Evolutionary conservation across 2,113 vertebrate genomes (phyloP), one percentile per base, ranked within the genome.

Genomic region (Gnathonemus echidnorhynchus): DNA sequence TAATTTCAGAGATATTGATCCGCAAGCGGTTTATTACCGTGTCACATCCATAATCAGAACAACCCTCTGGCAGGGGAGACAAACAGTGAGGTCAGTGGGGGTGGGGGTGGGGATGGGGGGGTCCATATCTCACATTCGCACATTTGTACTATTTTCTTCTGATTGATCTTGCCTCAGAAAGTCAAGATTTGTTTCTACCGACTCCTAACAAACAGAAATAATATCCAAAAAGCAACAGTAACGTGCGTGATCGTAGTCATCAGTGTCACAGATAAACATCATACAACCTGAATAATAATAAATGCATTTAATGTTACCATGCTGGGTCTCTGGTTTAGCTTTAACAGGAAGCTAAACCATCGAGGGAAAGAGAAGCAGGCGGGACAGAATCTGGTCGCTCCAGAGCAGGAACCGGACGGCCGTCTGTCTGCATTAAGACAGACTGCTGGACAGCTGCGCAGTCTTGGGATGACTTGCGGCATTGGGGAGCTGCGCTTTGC

Each of bases 1-100:
- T 96, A 96, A 96, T 96, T 96, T 96, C 95, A 95, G 95, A 93
- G 93, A 94, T 96, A 97, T 97, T 97, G 96, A 97, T 97, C 94
- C 94, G 90, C 90, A 91, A 93, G 94, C 93, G 91, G 94, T 95
- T 96, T 96, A 95, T 92, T 91, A 93, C 94, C 92, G 94, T 95
- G 93, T 96, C 95, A 95, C 95, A 97, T 96, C 95, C 95, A 96
- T 97, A 96, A 97, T 96, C 96, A 96, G 94, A 96, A 95, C 95
- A 96, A 96, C 95, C 94, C 93, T 93, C 86, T 95, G 96, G 95
- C 95, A 95, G 95, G 92, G 9, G 90, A 94, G 94, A 96, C 96
- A 96, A 97, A 96, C 96, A 96, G 95, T 94, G 91, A 94, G 92
- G 93, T 92, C 70, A 93, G 91, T 93, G 90, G 91, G 89, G 90